Evolutionary conservation across 2,888 invertebrate genomes (phyloP).

Genomic region (Habrosyne pyritoides): DNA sequence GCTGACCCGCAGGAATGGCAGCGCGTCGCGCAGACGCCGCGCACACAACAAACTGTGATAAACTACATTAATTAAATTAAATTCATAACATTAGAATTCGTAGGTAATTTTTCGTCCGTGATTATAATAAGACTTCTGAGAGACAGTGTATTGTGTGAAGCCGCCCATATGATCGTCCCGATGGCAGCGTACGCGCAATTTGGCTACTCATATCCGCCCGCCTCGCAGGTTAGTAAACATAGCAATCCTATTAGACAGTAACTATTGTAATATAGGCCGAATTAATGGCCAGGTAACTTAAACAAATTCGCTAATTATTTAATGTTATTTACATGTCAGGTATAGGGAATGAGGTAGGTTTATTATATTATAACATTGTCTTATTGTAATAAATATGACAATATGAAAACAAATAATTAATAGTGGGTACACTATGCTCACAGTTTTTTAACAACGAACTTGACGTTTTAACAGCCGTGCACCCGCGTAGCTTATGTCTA

Average conservation of each 20-base stretch:
- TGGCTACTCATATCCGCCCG: constrained; percentile 96
- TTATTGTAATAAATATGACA: neutral
- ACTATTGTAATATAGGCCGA: too few species aligned
- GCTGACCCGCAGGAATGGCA: constrained; percentile 76
- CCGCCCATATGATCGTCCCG: constrained; percentile 83
- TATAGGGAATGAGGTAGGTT: neutral
- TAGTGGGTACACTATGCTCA: neutral
- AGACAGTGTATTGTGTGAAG: constrained; percentile 81
- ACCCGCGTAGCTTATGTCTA: too few species aligned
- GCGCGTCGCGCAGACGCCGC: constrained; percentile 78
- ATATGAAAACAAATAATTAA: neutral
- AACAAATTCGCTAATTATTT: neutral
- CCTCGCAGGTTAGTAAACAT: constrained; percentile 91
- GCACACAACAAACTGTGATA: constrained; percentile 78
- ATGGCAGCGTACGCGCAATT: constrained; percentile 94
- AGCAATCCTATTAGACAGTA: too few species aligned
- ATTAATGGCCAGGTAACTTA: neutral
- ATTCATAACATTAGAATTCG: constrained; percentile 59
- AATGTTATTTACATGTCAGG: neutral
- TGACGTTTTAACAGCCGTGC: neutral
- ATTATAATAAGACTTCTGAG: constrained; percentile 67
- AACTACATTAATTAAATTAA: constrained; percentile 52
- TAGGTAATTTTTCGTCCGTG: constrained; percentile 71
- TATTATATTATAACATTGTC: neutral
- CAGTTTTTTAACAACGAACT: neutral